phyloP scores from a whole-genome alignment of 2,113 vertebrate genomes.

The Sander lucioperca region DNA sequence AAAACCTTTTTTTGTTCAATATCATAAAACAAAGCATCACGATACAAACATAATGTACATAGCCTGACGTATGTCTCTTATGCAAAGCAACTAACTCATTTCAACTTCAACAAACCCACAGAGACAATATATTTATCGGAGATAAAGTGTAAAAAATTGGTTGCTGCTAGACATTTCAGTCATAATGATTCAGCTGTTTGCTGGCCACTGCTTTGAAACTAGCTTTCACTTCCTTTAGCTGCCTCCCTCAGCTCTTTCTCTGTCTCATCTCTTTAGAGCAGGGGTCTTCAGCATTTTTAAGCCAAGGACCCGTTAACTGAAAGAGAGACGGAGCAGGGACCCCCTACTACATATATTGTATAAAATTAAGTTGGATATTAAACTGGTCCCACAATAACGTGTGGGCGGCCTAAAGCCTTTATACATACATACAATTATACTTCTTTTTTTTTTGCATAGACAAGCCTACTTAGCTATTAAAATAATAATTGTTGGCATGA shows the following conservation, averaged over 20 bases:
- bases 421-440: too few species aligned
- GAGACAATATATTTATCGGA: not conserved
- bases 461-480: too few species aligned
- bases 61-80: not conserved
- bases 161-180: not conserved
- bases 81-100: not conserved
- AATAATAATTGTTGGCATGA: too few species aligned
- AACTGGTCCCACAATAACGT: too few species aligned
- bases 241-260: not conserved
- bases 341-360: too few species aligned
- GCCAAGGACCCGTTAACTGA: too few species aligned
- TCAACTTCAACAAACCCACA: not conserved
- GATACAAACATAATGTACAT: too few species aligned
- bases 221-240: conserved; percentile 9
- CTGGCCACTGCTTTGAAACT: not conserved
- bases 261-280: not conserved
- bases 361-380: too few species aligned
- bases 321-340: too few species aligned
- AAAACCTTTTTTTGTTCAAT: not conserved
- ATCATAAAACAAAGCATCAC: not conserved
- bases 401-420: too few species aligned
- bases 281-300: too few species aligned
- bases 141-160: not conserved
- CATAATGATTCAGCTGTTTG: conserved; percentile 19
- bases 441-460: too few species aligned